Base-by-base conservation (phyloP, 1,140 invertebrate species). In the Brachionus manjavacas region DNA sequence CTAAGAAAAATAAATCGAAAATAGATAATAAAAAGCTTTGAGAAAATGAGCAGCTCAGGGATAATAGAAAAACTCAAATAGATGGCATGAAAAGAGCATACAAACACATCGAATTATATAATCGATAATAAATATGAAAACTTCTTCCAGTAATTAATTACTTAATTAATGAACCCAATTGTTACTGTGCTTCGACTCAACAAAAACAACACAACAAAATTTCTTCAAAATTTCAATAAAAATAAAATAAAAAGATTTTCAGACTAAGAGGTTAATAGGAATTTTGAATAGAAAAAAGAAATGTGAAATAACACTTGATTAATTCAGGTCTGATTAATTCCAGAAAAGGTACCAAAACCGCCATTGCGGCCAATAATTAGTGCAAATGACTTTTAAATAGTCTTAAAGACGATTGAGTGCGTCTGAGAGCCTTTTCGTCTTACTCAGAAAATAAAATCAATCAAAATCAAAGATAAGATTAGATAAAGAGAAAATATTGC, bases 391-490 rank as follows among this genome's bases (percentile, higher is more conserved):
- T 68, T 68, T 68, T 31, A 68, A 68, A 60, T 68, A 68, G 31
- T 68, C 31, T 14, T 68, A 72, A 72, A 72, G 16, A 39, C 16
- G 31, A 72, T 41, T 72, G 16, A 72, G 68, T 72, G 35, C 35
- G 68, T 72, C 68, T 72, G 35, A 72, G 68, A 72, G 39, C 25
- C 28, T n/a, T 20, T 31, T 60, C 52, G 52, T 60, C 52, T 60
- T 60, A 60, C 16, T 60, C 20, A 20, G 20, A 60, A 60, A 60
- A 60, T 60, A 20, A 60, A 39, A 31, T 72, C 35, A 72, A 72
- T 72, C 68, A 72, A 72, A 72, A 72, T 72, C 68, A 72, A 41
- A 68, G 66, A 72, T 72, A 72, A 72, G 68, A 72, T 72, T 39
- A 72, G 35, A 39, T 41, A 72, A 72, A 72, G 16, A 20, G 16